phyloP scores from a whole-genome alignment of 2,888 invertebrate species.

The Dicyrtomina minuta region DNA sequence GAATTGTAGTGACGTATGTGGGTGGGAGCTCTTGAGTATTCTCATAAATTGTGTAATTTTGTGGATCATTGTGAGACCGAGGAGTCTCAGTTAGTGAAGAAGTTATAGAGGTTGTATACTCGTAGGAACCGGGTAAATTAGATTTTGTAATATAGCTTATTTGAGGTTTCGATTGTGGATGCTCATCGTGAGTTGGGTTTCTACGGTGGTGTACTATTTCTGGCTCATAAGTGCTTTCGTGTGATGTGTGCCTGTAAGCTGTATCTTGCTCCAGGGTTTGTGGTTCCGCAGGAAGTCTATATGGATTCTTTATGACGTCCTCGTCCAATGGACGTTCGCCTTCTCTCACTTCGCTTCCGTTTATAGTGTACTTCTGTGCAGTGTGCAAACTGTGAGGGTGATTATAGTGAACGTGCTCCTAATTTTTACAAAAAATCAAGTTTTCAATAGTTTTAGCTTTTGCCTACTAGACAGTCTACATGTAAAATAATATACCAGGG shows the following conservation, averaged over 20 bases:
- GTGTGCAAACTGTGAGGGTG: not conserved
- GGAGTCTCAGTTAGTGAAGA: too few relatives aligned
- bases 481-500: not conserved
- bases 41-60: too few relatives aligned
- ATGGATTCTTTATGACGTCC: not conserved
- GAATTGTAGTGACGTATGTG: too few relatives aligned
- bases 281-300: not conserved
- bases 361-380: too few relatives aligned
- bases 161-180: too few relatives aligned
- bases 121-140: too few relatives aligned
- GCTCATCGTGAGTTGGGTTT: too few relatives aligned
- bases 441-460: not conserved
- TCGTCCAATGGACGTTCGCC: not conserved
- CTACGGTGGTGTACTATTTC: not conserved
- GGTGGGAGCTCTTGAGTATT: too few relatives aligned
- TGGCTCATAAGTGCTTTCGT: not conserved
- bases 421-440: not conserved
- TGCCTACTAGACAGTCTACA: not conserved
- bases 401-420: slow-evolving; percentile 6
- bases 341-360: too few relatives aligned
- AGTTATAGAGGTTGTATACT: too few relatives aligned
- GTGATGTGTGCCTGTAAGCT: not conserved
- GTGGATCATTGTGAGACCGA: too few relatives aligned
- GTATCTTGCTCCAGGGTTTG: not conserved
- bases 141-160: too few relatives aligned